A percentile compares a stretch with the other conserved stretches of the same genome.
These are phyloP conservation scores for Anastrepha obliqua DNA, from an alignment of 1,140 invertebrate genomes.

Conservation along the genomic window DNA sequence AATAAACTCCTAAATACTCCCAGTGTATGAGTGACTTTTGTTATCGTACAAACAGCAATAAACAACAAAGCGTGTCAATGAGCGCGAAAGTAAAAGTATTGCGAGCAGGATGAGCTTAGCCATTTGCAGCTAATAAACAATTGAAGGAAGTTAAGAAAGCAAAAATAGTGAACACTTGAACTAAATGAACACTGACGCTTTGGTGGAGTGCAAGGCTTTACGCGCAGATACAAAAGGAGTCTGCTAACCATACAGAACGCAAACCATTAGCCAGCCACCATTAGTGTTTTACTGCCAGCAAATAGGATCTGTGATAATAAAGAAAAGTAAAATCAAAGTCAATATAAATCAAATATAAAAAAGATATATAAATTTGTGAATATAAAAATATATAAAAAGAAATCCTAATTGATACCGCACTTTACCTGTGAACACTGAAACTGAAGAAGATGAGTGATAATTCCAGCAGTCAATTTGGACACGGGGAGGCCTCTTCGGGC, in stretches of 20 bases:
- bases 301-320: background rate
- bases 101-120: background rate
- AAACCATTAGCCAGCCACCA: slow-evolving; percentile 59
- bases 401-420: background rate
- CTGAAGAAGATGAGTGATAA: slow-evolving; percentile 55
- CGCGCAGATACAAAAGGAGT: slow-evolving; percentile 28
- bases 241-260: slow-evolving; percentile 60
- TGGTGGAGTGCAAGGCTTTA: slow-evolving; percentile 67
- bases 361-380: background rate
- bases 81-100: slow-evolving; percentile 32
- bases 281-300: background rate
- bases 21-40: too few species aligned
- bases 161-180: background rate
- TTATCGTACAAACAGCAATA: too few species aligned
- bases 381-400: background rate
- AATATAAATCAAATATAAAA: slow-evolving; percentile 40
- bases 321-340: background rate
- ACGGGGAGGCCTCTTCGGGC: background rate
- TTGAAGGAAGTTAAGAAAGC: background rate
- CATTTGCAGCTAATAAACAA: background rate
- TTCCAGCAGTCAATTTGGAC: background rate
- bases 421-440: background rate
- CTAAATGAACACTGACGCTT: slow-evolving; percentile 58
- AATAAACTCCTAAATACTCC: too few species aligned
- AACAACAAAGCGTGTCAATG: background rate